Base-by-base conservation (phyloP, 1,140 invertebrate genomes). In the Epicauta chinensis region DNA sequence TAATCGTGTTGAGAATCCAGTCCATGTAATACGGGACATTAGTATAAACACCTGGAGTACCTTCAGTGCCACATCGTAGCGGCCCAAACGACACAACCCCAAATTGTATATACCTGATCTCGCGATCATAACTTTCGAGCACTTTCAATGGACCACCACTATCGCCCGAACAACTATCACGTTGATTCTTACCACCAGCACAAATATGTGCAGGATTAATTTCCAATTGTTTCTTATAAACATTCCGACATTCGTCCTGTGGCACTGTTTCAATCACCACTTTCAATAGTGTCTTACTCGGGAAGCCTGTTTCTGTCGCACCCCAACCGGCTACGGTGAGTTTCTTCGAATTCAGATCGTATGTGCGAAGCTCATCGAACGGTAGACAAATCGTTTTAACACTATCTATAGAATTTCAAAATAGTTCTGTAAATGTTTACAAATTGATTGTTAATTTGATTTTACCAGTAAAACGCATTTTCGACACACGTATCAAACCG, bases 41-140 rank as follows among this genome's bases (percentile, higher is more conserved):
- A 0, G 82, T 81, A 57, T 84, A 86, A 1, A 86, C 78, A 0
- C 78, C 81, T 2, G 83, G 83, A 30, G 68, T 71, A 1, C 75
- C 76, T 15, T 70, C 67, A 0, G 70, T 60, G 0, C 78, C 83
- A 55, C 77, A 79, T 11, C 48, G 10, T 5, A 48, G 60, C 2
- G 75, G 73, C 23, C 77, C 77, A 62, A 75, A 74, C n/a, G 75
- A 76, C 0, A 79, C 76, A 23, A 79, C 64, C 1, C 77, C 58
- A 56, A 68, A 60, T 44, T 67, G 67, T 7, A 65, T 42, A 30
- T 69, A 46, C 43, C 45, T 14, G 1, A 55, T 57, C 68, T 12
- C 59, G 62, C 2, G 48, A 39, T 51, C 55, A 75, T 23, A 23
- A 23, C 23, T 23, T 23, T 23, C 23, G 4, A 23, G 23, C 39